Percentiles rank a stretch among this genome's conserved stretches.
Conservation (phyloP, 2,888 invertebrate genomes). For the Criorhina ranunculi region DNA sequence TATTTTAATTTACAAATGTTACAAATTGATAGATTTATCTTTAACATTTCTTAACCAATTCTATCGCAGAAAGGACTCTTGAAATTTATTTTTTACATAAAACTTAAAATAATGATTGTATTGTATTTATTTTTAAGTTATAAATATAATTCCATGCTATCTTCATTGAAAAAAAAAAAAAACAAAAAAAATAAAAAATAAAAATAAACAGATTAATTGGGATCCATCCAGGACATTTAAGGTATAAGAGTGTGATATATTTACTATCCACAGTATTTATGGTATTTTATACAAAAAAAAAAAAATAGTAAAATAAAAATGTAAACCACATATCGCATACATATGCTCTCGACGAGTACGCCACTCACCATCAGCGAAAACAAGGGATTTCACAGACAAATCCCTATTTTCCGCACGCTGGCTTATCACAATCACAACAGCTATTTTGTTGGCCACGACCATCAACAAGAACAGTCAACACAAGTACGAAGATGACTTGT, state of each 20-base stretch:
- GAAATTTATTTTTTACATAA: too few species aligned
- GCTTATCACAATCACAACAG: constrained; percentile 72
- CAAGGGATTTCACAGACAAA: constrained; percentile 34
- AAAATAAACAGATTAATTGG: constrained; percentile 84
- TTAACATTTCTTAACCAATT: constrained; percentile 24
- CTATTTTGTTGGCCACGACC: constrained; percentile 42
- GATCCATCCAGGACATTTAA: constrained; percentile 85
- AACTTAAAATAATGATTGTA: too few species aligned
- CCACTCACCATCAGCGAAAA: constrained; percentile 37
- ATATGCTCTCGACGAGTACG: constrained; percentile 36
- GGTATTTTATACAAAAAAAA: constrained; percentile 33
- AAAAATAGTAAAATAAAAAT: constrained; percentile 19
- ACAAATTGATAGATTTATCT: too few species aligned
- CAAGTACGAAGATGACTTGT: constrained; percentile 57
- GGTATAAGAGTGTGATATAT: constrained; percentile 81
- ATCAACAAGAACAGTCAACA: constrained; percentile 6
- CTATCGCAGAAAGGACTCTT: background rate
- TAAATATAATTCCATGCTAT: constrained; percentile 80
- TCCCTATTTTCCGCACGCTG: constrained; percentile 54
- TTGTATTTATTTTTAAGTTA: constrained; percentile 76
- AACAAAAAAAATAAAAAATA: constrained; percentile 83
- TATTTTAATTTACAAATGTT: too few species aligned
- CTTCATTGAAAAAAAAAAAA: constrained; percentile 79
- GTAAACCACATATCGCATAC: constrained; percentile 39
- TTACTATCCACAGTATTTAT: constrained; percentile 51